Percentiles rank a stretch among this genome's conserved stretches.
These are phyloP conservation scores for Diprion similis DNA, from an alignment of 1,140 invertebrate species.

Conservation along the genomic window DNA sequence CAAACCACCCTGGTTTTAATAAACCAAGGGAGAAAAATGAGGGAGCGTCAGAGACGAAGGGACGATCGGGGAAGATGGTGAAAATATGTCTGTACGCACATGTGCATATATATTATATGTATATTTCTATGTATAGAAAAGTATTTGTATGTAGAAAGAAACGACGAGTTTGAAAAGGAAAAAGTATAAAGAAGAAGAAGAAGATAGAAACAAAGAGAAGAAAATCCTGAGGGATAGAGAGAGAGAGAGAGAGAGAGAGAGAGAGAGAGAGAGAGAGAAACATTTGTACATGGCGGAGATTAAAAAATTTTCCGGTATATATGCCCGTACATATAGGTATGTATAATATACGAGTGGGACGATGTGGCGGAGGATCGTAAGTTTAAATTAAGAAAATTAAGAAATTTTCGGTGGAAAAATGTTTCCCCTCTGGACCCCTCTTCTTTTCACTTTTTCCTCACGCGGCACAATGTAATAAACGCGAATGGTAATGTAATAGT, in stretches of 20 bases:
- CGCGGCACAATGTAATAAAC: neutral
- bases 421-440: neutral
- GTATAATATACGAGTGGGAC: conserved; percentile 30
- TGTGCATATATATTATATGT: too few relatives aligned
- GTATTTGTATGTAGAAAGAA: too few relatives aligned
- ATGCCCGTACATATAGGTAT: neutral
- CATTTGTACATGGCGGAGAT: neutral
- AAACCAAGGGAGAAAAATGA: conserved; percentile 8
- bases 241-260: neutral
- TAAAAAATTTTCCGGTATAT: neutral
- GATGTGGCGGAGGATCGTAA: conserved; percentile 42
- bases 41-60: neutral
- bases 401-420: conserved; percentile 12
- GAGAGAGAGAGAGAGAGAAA: neutral
- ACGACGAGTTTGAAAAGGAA: too few relatives aligned
- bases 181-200: too few relatives aligned
- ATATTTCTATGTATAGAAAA: too few relatives aligned
- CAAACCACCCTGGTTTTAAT: conserved; percentile 24
- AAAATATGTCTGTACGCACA: too few relatives aligned
- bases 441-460: too few relatives aligned
- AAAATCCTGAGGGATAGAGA: neutral
- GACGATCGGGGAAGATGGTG: conserved; percentile 39
- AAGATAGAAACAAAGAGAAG: too few relatives aligned
- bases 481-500: neutral
- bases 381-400: conserved; percentile 50